A percentile compares a stretch with the other conserved stretches of the same genome.
Conservation (phyloP, 2,888 invertebrate genomes). For the Sicus ferrugineus region DNA sequence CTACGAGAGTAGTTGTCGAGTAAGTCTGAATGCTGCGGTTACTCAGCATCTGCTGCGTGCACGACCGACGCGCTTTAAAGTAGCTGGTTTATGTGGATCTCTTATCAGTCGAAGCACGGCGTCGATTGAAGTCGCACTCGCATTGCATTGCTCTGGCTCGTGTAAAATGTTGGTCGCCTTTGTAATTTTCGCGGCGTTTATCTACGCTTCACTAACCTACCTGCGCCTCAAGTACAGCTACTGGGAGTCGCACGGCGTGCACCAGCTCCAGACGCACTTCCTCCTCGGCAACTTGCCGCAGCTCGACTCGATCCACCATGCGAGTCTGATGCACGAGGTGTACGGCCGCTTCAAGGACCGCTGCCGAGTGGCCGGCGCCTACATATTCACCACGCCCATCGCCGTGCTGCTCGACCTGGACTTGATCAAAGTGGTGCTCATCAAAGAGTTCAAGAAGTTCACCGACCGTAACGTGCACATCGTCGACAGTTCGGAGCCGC, state of each 20-base stretch:
- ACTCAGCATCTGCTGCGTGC: neutral
- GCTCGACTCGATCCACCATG: slow-evolving; percentile 42
- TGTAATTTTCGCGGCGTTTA: slow-evolving; percentile 39
- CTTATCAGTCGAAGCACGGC: neutral
- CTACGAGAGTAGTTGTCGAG: neutral
- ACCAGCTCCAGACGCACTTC: slow-evolving; percentile 46
- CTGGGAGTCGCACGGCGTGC: slow-evolving; percentile 49
- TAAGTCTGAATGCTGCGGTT: neutral
- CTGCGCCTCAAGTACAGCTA: slow-evolving; percentile 47
- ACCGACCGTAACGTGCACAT: slow-evolving; percentile 51
- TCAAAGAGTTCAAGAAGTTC: slow-evolving; percentile 62
- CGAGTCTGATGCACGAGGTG: slow-evolving; percentile 47
- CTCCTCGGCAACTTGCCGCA: slow-evolving; percentile 47
- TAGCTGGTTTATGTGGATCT: neutral
- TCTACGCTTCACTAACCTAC: slow-evolving; percentile 42
- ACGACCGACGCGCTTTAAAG: no score
- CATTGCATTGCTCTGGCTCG: neutral
- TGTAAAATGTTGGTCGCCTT: slow-evolving; percentile 44
- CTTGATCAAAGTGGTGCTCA: slow-evolving; percentile 55
- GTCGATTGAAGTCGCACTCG: neutral
- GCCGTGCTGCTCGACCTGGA: slow-evolving; percentile 54
- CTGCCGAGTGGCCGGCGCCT: slow-evolving; percentile 49
- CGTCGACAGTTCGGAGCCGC: slow-evolving; percentile 54
- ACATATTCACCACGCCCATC: slow-evolving; percentile 50
- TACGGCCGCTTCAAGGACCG: slow-evolving; percentile 51